Evolutionary conservation across 2,113 vertebrate genomes (phyloP).

Genomic region (Lepus europaeus): DNA sequence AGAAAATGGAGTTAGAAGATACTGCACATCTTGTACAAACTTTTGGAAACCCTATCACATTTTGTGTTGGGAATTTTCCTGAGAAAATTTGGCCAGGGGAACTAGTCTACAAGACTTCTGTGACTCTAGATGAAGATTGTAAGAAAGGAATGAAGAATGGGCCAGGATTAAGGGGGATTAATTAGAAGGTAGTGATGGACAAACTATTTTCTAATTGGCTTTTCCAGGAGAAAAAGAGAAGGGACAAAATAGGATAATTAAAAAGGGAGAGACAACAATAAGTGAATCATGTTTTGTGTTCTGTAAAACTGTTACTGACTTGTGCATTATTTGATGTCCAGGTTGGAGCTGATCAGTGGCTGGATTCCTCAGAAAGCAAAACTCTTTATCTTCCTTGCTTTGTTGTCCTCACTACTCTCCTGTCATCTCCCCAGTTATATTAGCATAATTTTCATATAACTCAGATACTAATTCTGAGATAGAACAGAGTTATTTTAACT

Average conservation of each 20-base stretch:
- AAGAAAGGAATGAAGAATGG: neutral
- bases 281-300: constrained; percentile 4
- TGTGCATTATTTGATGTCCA: neutral
- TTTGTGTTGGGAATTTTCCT: neutral
- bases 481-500: no score
- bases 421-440: neutral
- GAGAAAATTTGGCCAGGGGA: neutral
- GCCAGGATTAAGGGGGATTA: neutral
- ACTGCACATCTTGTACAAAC: no score
- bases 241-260: neutral
- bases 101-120: neutral
- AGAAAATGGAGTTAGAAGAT: no score
- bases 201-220: neutral
- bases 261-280: neutral
- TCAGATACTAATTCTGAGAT: neutral
- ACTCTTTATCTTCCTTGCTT: neutral
- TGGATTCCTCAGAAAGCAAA: neutral
- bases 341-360: neutral
- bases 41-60: no score
- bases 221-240: constrained; percentile 37
- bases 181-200: neutral
- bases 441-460: neutral
- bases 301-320: neutral
- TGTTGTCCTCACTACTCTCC: neutral
- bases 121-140: neutral